Evolutionary conservation across 1,140 invertebrate genomes (phyloP).

Genomic region (Tetramorium simillimum): DNA sequence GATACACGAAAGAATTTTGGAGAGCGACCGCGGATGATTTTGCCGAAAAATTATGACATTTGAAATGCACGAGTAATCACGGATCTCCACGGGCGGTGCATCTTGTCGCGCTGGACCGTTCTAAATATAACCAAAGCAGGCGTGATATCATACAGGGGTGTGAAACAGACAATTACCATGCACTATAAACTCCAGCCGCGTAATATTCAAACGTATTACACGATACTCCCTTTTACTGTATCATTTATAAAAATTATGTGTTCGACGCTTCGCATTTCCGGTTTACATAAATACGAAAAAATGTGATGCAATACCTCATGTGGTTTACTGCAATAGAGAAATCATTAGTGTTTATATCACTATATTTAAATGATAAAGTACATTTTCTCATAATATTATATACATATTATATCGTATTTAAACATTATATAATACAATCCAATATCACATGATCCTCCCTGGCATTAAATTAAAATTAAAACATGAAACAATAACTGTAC

Average conservation of each 20-base stretch:
- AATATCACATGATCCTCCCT: constrained; percentile 44
- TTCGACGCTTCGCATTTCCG: background rate
- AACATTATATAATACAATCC: constrained; percentile 46
- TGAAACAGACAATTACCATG: background rate
- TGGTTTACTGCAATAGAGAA: background rate
- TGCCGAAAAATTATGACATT: constrained; percentile 37
- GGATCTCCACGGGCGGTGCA: constrained; percentile 15
- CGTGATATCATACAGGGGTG: background rate
- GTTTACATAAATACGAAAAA: background rate
- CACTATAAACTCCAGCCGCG: background rate
- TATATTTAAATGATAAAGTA: constrained; percentile 54
- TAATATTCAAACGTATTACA: too few relatives aligned
- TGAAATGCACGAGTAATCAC: constrained; percentile 17
- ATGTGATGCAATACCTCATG: background rate
- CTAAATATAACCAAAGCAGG: constrained; percentile 50
- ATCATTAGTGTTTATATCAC: background rate
- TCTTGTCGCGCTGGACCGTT: constrained; percentile 6
- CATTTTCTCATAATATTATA: constrained; percentile 33
- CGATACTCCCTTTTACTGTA: too few relatives aligned
- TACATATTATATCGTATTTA: constrained; percentile 34
- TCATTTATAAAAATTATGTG: background rate
- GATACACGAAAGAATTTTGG: constrained; percentile 1
- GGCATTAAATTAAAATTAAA: constrained; percentile 33
- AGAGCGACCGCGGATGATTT: background rate
- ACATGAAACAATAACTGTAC: constrained; percentile 3